Base-by-base conservation (phyloP, 64 coral and sea anemone species). In the Anthopleura sola region DNA sequence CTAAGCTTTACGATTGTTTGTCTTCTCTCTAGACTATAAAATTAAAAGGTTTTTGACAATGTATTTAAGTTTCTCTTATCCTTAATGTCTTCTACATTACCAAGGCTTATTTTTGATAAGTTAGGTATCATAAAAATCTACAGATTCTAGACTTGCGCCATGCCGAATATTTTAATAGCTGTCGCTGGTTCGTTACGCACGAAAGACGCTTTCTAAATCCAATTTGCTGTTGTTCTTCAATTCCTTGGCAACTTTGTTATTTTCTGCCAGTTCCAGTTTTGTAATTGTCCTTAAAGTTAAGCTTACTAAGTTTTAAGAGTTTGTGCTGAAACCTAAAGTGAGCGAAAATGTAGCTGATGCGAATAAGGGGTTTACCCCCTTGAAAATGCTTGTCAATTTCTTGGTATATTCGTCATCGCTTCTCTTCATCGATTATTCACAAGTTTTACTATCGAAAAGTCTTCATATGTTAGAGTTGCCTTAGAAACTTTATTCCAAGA, bases 111-210 rank as follows among this genome's bases (percentile, higher is more conserved):
- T 36, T 32, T 71, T 32, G 66, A 32, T 32, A 16, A 71, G 66
- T 29, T 71, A 46, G 78, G 7, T 23, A 15, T 46, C 37, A 44
- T 16, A 18, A 53, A 46, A 26, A 28, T 79, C 19, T 46, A 19
- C 24, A 19, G 21, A 53, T 81, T 81, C 24, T 38, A 79, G 17
- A 46, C 66, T 58, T 83, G 20, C 50, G 29, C 0, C 20, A 57
- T 83, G 51, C 82, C 82, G 82, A 83, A 83, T 28, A n/a, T n/a
- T 21, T 32, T 36, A n/a, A n/a, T 48, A 23, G 58, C n/a, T 62
- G 10, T 62, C 50, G 58, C 5, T 56, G 55, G 55, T 56, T 56
- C 20, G 53, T 83, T 83, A 56, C 82, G 82, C 82, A 58, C 34
- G 82, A 83, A 39, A 36, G 82, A 56, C 82, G 82, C 82, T 33